Conservation (phyloP, 2,113 vertebrate species). For the Argyrosomus japonicus region DNA sequence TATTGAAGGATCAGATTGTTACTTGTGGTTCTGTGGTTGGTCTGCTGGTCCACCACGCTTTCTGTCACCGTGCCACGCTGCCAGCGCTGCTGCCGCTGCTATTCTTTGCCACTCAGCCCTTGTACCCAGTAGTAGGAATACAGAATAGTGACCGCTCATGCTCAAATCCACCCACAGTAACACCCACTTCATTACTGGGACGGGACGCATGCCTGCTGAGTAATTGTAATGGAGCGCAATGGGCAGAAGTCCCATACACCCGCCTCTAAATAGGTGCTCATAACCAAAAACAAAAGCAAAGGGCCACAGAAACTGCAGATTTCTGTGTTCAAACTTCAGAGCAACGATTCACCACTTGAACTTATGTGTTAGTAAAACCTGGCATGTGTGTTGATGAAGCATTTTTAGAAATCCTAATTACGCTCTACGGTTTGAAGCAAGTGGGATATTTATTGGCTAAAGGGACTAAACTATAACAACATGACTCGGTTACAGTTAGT, state of each 20-base stretch:
- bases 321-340: constrained; percentile 72
- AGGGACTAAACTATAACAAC: constrained; percentile 26
- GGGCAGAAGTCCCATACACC: constrained; percentile 79
- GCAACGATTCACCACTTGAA: constrained; percentile 69
- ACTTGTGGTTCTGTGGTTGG: constrained; percentile 59
- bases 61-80: constrained; percentile 66
- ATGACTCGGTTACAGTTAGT: constrained; percentile 2
- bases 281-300: constrained; percentile 83
- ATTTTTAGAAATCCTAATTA: constrained; percentile 66
- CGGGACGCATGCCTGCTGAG: constrained; percentile 80
- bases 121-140: constrained; percentile 75
- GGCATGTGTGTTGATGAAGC: constrained; percentile 38
- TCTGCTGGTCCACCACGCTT: constrained; percentile 59
- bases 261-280: constrained; percentile 79
- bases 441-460: constrained; percentile 38
- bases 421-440: constrained; percentile 40
- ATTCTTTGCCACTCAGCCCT: constrained; percentile 77
- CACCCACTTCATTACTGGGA: constrained; percentile 84
- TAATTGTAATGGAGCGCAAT: constrained; percentile 83
- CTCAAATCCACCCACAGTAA: constrained; percentile 81
- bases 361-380: constrained; percentile 58
- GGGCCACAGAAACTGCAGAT: constrained; percentile 73
- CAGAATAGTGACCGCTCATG: constrained; percentile 79
- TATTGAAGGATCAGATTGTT: constrained; percentile 58
- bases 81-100: constrained; percentile 69